These are phyloP conservation scores for Dreissena rostriformis DNA, from an alignment of 1,140 invertebrate genomes.

Conservation along the genomic window DNA sequence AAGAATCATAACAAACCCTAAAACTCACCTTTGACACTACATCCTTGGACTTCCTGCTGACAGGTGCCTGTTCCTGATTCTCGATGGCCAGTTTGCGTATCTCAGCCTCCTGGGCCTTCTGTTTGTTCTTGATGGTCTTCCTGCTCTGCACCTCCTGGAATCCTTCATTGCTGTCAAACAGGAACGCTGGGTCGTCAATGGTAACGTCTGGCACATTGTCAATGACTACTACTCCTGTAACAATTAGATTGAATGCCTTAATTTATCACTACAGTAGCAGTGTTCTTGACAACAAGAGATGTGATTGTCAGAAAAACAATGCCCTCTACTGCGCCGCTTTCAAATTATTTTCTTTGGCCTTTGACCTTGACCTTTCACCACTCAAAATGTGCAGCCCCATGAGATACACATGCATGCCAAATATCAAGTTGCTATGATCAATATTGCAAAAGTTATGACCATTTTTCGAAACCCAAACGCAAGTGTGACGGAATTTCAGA, in stretches of 20 bases:
- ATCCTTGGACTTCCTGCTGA: slow-evolving; percentile 67
- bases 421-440: too few relatives aligned
- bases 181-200: slow-evolving; percentile 81
- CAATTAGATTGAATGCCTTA: not conserved
- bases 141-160: slow-evolving; percentile 94
- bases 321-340: too few relatives aligned
- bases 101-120: slow-evolving; percentile 81
- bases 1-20: not conserved
- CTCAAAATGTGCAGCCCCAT: too few relatives aligned
- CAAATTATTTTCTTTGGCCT: too few relatives aligned
- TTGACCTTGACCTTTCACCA: too few relatives aligned
- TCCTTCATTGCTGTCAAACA: slow-evolving; percentile 86
- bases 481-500: too few relatives aligned
- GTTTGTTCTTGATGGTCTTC: slow-evolving; percentile 83
- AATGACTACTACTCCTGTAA: slow-evolving; percentile 84
- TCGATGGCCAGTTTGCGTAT: slow-evolving; percentile 75
- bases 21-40: slow-evolving; percentile 66
- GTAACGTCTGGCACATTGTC: slow-evolving; percentile 84
- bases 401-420: too few relatives aligned
- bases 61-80: slow-evolving; percentile 58
- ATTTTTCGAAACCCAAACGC: too few relatives aligned
- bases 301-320: too few relatives aligned
- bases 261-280: not conserved
- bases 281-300: too few relatives aligned
- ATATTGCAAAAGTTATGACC: too few relatives aligned